Base-by-base conservation (phyloP, 2,888 invertebrate genomes). In the Aphrophora alni region DNA sequence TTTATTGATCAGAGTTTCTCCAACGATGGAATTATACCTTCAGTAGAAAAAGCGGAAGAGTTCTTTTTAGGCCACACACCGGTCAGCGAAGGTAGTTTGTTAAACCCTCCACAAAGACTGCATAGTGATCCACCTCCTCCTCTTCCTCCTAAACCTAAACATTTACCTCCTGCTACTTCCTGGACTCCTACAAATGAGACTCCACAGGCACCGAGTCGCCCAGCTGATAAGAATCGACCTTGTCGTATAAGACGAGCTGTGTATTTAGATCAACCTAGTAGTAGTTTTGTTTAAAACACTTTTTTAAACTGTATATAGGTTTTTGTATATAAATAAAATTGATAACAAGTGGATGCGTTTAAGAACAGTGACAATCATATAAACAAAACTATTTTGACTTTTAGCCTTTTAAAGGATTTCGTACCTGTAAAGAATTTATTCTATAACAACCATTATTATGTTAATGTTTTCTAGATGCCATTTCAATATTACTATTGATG, bases 61-160 rank as follows among this genome's bases (percentile, higher is more conserved):
- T 81, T 78, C 70, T 81, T 81, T 51, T 38, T 81, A 10, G 78
- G 78, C 27, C 77, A 38, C 69, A 24, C 14, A 44, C 5, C 38
- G 2, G 24, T 27, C 8, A 71, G 38, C 38, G 68, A 77, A 33
- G 14, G 70, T 33, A 69, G 38, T 27, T 69, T 69, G 33, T 28
- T 51, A 28, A 44, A 24, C 27, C 68, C 73, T 38, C 73, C 81
- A 1, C 74, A 59, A 27, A 33, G 38, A 14, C 77, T 71, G 10
- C 44, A 73, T 24, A 83, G 78, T 70, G 83, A 83, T 51, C 82
- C 84, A 24, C 94, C 94, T 59, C 94, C 94, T 0, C 94, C 94
- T 4, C 88, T 94, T 84, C 94, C 94, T 26, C 94, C 94, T 25
- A 94, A 94, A 88, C 94, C 94, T 76, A 94, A 93, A 89, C 92